phyloP scores from a whole-genome alignment of 2,888 invertebrate species.

The Sericinus montela region DNA sequence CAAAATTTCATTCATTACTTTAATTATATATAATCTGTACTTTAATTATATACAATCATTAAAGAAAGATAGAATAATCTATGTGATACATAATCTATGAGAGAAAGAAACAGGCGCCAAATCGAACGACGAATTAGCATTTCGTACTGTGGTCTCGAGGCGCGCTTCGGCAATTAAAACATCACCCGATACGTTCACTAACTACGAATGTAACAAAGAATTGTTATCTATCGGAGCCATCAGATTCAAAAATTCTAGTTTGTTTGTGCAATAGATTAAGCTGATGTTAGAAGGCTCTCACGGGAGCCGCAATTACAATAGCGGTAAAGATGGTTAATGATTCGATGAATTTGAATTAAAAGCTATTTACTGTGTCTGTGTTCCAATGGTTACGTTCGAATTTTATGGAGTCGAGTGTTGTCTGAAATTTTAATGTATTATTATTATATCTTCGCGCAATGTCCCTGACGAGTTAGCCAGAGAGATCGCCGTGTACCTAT shows the following conservation, averaged over 20 bases:
- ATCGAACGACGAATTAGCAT: conserved; percentile 21
- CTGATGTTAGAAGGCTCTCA: conserved; percentile 28
- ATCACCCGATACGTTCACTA: conserved; percentile 31
- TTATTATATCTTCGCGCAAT: no score
- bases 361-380: conserved; percentile 25
- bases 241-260: conserved; percentile 33
- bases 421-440: no score
- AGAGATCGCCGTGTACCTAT: no score
- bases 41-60: no score
- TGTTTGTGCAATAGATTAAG: conserved; percentile 31
- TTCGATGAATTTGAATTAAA: conserved; percentile 33
- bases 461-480: no score
- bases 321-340: conserved; percentile 33
- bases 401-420: no score
- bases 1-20: no score
- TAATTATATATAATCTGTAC: no score
- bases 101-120: no score
- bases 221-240: conserved; percentile 43
- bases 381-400: conserved; percentile 6
- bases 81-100: no score
- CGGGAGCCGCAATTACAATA: conserved; percentile 29
- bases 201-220: conserved; percentile 36
- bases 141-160: conserved; percentile 15
- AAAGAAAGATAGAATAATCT: no score
- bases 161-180: conserved; percentile 34